Base-by-base conservation (phyloP, 2,888 invertebrate species). In the Meliscaeva auricollis region DNA sequence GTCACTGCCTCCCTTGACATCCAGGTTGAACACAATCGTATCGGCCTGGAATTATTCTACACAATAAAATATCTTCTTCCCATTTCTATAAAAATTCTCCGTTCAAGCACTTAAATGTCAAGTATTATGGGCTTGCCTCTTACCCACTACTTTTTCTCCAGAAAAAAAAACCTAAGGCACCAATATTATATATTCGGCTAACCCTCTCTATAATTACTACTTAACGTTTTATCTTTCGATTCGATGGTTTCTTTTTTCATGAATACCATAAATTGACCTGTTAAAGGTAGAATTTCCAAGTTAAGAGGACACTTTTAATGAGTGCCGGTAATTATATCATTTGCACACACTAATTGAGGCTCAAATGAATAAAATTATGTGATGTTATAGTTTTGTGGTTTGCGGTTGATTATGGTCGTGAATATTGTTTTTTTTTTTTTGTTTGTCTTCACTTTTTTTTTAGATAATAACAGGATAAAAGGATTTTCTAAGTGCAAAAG, bases 311-410 rank as follows among this genome's bases (percentile, higher is more conserved):
- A 75, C 26, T 52, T 22, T 26, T 56, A 66, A 76, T 76, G 35
- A 56, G 15, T 46, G 9, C 20, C 30, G 48, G 75, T 32, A 69
- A 60, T 69, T 66, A 76, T 58, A 54, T 52, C 60, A 52, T 82
- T 78, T 30, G 54, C 78, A 70, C 69, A 32, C 64, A 74, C 68
- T 79, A 74, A 70, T 83, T 74, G 58, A 68, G 54, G 50, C 32
- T 44, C 35, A 69, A 69, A 69, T 64, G 64, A 74, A 79, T 73
- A 78, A 69, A 83, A 74, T 78, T 82, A 68, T 72, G 66, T 52
- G 3, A 13, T 58, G 17, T 9, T 9, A 30, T 32, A 56, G 11
- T 58, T 38, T 17, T 46, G 4, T 38, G 38, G 58, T 8, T 58
- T 58, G 38, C 1, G 58, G 58, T 20, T 20, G 20, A 46, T 26